phyloP scores from a whole-genome alignment of 2,888 invertebrate species.

The Troides oblongomaculatus region DNA sequence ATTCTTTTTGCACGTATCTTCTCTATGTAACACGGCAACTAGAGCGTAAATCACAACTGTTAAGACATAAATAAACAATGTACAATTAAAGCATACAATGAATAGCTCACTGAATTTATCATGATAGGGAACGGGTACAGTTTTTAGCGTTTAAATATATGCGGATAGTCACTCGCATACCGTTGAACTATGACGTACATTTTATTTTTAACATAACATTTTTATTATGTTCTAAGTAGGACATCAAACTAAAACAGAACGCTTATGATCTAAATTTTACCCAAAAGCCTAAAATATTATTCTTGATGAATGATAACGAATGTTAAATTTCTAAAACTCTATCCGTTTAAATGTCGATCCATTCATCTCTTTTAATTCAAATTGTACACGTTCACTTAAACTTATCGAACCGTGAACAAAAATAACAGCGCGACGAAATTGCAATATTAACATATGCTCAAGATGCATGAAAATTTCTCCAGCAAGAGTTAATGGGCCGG shows the following conservation, averaged over 20 bases:
- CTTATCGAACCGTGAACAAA: slow-evolving; percentile 32
- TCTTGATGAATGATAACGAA: neutral
- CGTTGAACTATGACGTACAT: slow-evolving; percentile 28
- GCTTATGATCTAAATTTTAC: neutral
- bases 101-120: slow-evolving; percentile 18
- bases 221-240: slow-evolving; percentile 30
- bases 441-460: slow-evolving; percentile 33
- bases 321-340: neutral
- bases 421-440: slow-evolving; percentile 29
- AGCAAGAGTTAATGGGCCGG: slow-evolving; percentile 87
- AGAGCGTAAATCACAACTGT: neutral
- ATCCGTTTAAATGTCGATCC: neutral
- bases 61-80: neutral
- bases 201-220: slow-evolving; percentile 30
- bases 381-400: slow-evolving; percentile 5
- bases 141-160: slow-evolving; percentile 24
- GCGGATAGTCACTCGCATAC: slow-evolving; percentile 26
- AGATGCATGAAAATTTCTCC: slow-evolving; percentile 42
- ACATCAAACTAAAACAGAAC: slow-evolving; percentile 25
- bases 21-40: no score
- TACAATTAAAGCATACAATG: slow-evolving; percentile 11
- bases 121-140: slow-evolving; percentile 22
- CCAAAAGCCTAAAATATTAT: neutral
- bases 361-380: neutral
- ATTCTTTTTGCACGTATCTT: no score